Base-by-base conservation (phyloP, 1,140 invertebrate genomes). In the Brachionus calyciflorus region DNA sequence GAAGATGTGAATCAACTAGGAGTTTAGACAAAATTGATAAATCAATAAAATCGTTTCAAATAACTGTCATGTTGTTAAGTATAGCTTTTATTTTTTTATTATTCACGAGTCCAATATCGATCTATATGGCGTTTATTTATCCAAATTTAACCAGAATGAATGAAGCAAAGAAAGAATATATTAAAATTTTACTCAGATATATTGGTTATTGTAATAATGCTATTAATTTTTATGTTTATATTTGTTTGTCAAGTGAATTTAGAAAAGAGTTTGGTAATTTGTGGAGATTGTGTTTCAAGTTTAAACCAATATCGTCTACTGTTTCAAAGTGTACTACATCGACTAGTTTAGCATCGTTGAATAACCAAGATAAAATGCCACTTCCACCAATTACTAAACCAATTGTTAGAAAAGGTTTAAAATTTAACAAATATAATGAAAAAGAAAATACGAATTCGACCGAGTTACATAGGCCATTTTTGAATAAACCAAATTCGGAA, bases 171-270 rank as follows among this genome's bases (percentile, higher is more conserved):
- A 37, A 44, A 40, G 37, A 65, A 24, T 65, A 65, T 24, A 65
- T 65, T 7, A 65, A 65, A 24, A 37, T 65, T 5, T 19, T 65
- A 19, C 24, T 65, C 17, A 65, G 41, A 24, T 65, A 65, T n/a
- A 44, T 65, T 3, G 60, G 17, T 1, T 65, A 65, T 46, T 24
- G 41, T 14, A 65, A 65, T 44, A 65, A 65, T 65, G 60, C 60
- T 21, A 44, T 65, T 10, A 65, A 65, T 65, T 65, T 65, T 65
- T 65, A 65, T 65, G 37, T 65, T 21, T 65, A 65, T 65, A 12
- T 65, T 14, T 9, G 7, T 24, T 44, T 65, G 17, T 65, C 60
- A 12, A 44, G 37, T 44, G 60, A 65, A 24, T 65, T 65, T 65
- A 17, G 60, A 14, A 44, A 65, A 41, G 60, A 65, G 12, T 65